Conservation (phyloP, 2,113 vertebrate species). For the Phalacrocorax pelagicus region DNA sequence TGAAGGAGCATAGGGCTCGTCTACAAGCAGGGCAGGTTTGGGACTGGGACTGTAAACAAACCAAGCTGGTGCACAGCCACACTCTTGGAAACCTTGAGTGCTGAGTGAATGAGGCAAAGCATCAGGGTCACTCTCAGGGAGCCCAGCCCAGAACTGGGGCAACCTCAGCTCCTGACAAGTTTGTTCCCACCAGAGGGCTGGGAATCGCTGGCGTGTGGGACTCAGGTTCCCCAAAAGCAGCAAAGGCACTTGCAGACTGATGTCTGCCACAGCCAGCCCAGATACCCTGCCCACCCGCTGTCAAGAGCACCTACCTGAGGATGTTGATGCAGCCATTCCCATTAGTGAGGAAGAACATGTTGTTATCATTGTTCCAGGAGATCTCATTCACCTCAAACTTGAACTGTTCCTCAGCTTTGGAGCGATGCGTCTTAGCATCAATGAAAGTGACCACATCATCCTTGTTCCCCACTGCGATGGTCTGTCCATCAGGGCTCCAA, state of each 20-base stretch:
- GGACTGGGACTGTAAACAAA: neutral
- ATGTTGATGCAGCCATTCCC: conserved; percentile 98
- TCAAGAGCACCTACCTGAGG: conserved; percentile 78
- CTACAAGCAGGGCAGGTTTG: neutral
- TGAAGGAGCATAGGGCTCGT: neutral
- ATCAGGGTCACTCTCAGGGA: fast-evolving
- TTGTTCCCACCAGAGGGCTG: neutral
- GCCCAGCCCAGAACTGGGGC: neutral
- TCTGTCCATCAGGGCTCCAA: conserved; percentile 98
- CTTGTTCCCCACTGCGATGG: conserved; percentile 97
- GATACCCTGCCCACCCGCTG: neutral
- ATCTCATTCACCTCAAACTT: conserved; percentile 99
- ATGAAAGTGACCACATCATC: conserved; percentile 99
- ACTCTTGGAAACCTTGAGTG: neutral
- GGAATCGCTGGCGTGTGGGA: neutral
- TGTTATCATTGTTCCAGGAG: conserved; percentile 98
- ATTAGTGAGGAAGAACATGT: conserved; percentile 98
- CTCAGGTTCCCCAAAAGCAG: neutral
- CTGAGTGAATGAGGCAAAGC: neutral
- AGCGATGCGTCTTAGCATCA: conserved; percentile 92
- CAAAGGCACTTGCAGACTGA: neutral
- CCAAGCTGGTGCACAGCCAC: neutral
- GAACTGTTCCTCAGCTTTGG: conserved; percentile 95
- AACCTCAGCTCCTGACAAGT: neutral
- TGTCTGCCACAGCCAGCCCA: neutral